phyloP scores from a whole-genome alignment of 2,797 vertebrate genomes.

The Uromys caudimaculatus region DNA sequence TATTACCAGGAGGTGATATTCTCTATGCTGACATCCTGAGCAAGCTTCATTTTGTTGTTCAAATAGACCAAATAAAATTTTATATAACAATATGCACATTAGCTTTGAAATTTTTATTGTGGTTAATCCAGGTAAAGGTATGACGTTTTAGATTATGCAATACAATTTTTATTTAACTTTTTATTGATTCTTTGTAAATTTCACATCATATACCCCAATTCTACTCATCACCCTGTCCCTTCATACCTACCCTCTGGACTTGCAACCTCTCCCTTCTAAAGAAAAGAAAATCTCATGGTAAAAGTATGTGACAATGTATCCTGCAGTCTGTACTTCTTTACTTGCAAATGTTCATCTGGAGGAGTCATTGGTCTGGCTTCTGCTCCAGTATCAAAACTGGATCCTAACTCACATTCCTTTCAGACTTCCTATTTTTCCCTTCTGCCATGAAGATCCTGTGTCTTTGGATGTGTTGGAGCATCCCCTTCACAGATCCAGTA shows the following conservation, averaged over 20 bases:
- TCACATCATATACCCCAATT: neutral
- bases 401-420: neutral
- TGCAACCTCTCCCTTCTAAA: neutral
- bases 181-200: neutral
- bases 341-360: neutral
- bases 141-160: neutral
- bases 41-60: neutral
- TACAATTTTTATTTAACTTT: neutral
- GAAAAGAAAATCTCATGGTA: neutral
- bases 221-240: neutral
- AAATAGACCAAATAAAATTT: neutral
- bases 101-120: constrained; percentile 21
- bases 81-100: neutral
- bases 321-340: neutral
- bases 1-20: constrained; percentile 5
- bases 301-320: neutral
- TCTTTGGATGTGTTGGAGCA: neutral
- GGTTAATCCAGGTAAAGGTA: neutral
- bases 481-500: neutral
- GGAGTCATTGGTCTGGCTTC: neutral
- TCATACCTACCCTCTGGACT: neutral
- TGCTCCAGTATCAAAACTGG: neutral
- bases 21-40: neutral
- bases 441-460: neutral
- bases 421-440: neutral